Evolutionary conservation across 2,888 invertebrate genomes (phyloP), one percentile per base, ranked within the genome.

Genomic region (Escarpia spicata): DNA sequence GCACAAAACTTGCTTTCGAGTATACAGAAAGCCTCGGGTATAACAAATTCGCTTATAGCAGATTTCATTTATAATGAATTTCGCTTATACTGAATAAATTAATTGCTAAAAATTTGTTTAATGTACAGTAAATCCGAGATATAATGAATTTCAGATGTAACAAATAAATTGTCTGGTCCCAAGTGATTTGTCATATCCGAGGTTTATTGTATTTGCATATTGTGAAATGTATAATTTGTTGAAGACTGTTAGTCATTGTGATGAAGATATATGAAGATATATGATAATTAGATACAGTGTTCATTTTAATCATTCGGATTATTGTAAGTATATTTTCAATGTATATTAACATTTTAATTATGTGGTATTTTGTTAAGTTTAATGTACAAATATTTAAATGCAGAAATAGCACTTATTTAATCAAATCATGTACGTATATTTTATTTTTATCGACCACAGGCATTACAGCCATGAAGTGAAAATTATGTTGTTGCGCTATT

Each of bases 201-300:
- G 37, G 37, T 37, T 37, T 37, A 37, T 37, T 37, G 37, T 37
- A 75, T 75, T 75, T 19, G n/a, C 75, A 75, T 75, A 6, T 75
- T 75, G 75, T 75, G n/a, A 75, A 26, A 75, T 75, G 75, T 75
- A 75, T 75, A 75, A 26, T 75, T 75, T 75, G 75, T 75, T 75
- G 75, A 1, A 6, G n/a, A 75, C 75, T 75, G 26, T 75, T 26
- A 19, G 75, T 75, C n/a, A 26, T 75, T 75, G 75, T 75, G 75
- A 75, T 75, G 26, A n/a, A 75, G 75, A 75, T 26, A 75, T 26
- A 75, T 75, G 26, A n/a, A 75, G 75, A 75, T 26, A 75, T 26
- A n/a, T 75, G 75, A 75, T 75, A 26, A 26, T 75, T 75, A 75
- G 75, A 75, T 75, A 6, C 75, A 75, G n/a, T n/a, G n/a, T 75